Evolutionary conservation across 1,140 invertebrate genomes (phyloP).

Genomic region (Drosophila ironensis): DNA sequence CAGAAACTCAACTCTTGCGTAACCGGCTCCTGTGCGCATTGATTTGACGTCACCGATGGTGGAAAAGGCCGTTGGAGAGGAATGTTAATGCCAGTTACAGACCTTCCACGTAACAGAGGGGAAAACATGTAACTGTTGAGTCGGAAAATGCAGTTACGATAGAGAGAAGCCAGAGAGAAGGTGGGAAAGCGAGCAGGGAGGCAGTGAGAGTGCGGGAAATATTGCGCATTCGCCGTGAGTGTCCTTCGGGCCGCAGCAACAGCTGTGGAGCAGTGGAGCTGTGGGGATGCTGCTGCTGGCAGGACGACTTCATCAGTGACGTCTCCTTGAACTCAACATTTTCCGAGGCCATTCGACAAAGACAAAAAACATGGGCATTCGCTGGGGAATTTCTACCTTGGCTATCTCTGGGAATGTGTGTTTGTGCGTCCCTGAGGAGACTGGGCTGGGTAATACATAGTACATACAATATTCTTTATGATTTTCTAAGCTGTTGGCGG

Average conservation of each 20-base stretch:
- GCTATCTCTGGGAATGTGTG: not conserved
- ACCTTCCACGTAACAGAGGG: slow-evolving; percentile 18
- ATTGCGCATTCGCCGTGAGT: slow-evolving; percentile 29
- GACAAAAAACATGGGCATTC: slow-evolving; percentile 5
- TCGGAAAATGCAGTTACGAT: too few relatives aligned
- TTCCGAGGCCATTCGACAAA: slow-evolving; percentile 54
- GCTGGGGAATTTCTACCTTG: too few relatives aligned
- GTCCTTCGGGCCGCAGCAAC: slow-evolving; percentile 53
- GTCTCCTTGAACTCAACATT: slow-evolving; percentile 80
- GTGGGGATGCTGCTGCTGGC: slow-evolving; percentile 26
- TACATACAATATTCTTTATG: not conserved
- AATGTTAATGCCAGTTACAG: slow-evolving; percentile 33
- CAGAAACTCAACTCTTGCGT: slow-evolving; percentile 37
- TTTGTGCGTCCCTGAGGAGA: slow-evolving; percentile 28
- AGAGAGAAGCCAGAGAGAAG: too few relatives aligned
- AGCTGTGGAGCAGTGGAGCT: slow-evolving; percentile 64
- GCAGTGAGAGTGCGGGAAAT: slow-evolving; percentile 1
- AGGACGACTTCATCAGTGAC: slow-evolving; percentile 55
- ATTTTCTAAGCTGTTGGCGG: slow-evolving; percentile 5
- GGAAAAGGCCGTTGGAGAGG: not conserved
- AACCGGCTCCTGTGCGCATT: slow-evolving; percentile 18
- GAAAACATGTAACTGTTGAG: too few relatives aligned
- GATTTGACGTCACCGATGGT: slow-evolving; percentile 50
- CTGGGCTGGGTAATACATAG: slow-evolving; percentile 11
- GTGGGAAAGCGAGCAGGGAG: too few relatives aligned